Conservation (phyloP, 2,113 vertebrate species). For the Salvelinus alpinus region DNA sequence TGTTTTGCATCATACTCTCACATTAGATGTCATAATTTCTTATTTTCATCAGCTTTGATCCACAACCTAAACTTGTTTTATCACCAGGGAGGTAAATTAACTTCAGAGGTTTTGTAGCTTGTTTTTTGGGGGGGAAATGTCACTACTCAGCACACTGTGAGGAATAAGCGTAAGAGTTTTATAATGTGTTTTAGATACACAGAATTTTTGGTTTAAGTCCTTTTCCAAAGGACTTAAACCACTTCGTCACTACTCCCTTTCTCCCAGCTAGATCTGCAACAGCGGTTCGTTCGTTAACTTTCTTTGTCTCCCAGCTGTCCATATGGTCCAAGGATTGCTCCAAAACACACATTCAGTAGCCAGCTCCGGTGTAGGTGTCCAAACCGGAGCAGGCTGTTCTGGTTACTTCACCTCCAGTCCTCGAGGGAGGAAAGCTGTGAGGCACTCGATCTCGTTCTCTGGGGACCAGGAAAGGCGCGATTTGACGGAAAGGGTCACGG, state of each 20-base stretch:
- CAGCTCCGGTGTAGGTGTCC: slow-evolving; percentile 9
- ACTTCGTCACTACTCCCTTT: neutral
- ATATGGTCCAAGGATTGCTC: neutral
- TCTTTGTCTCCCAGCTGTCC: neutral
- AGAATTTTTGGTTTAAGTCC: neutral
- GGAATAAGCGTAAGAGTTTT: neutral
- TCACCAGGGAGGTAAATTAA: neutral
- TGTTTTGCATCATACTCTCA: neutral
- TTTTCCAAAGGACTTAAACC: neutral
- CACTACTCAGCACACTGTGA: neutral
- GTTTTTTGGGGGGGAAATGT: neutral
- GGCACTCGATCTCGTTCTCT: slow-evolving; percentile 20
- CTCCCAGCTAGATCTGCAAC: neutral
- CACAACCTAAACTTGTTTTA: too few species aligned
- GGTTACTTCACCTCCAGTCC: neutral
- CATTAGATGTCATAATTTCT: too few species aligned
- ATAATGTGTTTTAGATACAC: neutral
- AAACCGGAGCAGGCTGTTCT: neutral
- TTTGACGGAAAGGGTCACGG: slow-evolving; percentile 28
- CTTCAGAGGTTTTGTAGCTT: neutral
- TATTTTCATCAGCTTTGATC: too few species aligned
- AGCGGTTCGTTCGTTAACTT: neutral
- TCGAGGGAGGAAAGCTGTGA: slow-evolving; percentile 25
- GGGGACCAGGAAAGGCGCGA: slow-evolving; percentile 11
- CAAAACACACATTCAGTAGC: slow-evolving; percentile 11